Evolutionary conservation across 2,113 vertebrate genomes (phyloP).

Genomic region (Neopipo cinnamomea): DNA sequence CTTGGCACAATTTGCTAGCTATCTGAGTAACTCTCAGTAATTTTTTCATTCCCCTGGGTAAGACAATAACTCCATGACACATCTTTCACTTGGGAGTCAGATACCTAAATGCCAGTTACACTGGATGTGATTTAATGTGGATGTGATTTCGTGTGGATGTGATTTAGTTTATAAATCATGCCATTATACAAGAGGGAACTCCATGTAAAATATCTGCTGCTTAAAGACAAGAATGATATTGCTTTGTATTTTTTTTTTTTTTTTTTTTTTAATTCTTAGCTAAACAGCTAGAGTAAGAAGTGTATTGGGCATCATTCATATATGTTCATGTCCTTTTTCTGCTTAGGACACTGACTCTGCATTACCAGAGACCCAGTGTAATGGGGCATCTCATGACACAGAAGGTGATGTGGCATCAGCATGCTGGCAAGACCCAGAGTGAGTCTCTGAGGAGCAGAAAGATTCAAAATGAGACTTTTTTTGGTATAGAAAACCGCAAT

Average conservation of each 20-base stretch:
- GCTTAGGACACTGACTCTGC: background rate
- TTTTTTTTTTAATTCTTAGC: background rate
- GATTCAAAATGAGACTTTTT: background rate
- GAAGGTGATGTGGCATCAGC: background rate
- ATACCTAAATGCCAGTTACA: background rate
- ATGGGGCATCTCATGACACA: rapidly evolving
- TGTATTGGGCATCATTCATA: background rate
- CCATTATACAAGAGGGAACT: rapidly evolving
- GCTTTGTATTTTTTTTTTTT: background rate
- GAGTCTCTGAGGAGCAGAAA: background rate
- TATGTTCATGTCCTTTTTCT: background rate
- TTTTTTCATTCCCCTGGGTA: background rate
- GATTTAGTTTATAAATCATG: background rate
- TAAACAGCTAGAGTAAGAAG: background rate
- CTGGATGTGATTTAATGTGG: background rate
- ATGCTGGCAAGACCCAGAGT: background rate
- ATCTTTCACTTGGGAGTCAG: background rate
- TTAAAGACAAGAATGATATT: background rate
- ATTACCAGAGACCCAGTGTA: background rate
- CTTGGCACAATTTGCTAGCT: background rate
- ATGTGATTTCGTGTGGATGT: background rate
- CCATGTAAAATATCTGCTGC: background rate
- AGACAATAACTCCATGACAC: background rate
- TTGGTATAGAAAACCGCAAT: background rate
- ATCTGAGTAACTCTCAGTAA: background rate